These are phyloP conservation scores for Cyprinus carpio DNA, from an alignment of 2,113 vertebrate species.

Conservation along the genomic window DNA sequence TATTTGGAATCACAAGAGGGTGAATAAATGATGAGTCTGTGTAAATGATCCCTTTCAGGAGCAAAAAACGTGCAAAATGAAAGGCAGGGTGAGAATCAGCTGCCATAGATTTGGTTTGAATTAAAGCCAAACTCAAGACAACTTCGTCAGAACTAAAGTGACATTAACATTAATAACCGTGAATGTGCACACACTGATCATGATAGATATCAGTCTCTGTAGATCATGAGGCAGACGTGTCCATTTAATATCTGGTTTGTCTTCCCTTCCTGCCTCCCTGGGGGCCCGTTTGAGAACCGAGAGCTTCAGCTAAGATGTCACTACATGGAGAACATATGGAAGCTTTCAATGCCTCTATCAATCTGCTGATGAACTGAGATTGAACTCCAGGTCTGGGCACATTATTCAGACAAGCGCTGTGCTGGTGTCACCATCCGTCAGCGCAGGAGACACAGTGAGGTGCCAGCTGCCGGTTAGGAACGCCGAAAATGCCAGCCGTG, in stretches of 20 bases:
- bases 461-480: constrained; percentile 44
- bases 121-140: constrained; percentile 18
- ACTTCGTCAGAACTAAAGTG: background rate
- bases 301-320: constrained; percentile 29
- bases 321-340: constrained; percentile 44
- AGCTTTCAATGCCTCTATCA: constrained; percentile 46
- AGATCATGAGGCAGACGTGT: background rate
- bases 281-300: background rate
- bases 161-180: background rate
- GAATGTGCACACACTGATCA: background rate
- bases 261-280: background rate
- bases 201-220: background rate
- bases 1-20: background rate
- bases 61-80: background rate
- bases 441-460: background rate
- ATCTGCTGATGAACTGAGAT: constrained; percentile 56
- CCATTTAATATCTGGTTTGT: background rate
- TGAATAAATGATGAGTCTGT: background rate
- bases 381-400: constrained; percentile 51
- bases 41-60: background rate
- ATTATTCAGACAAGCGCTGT: constrained; percentile 54
- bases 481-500: constrained; percentile 38
- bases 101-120: constrained; percentile 20
- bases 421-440: constrained; percentile 49
- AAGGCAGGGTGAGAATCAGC: constrained; percentile 31